Base-by-base conservation (phyloP, 2,113 vertebrate species). In the Anarrhichthys ocellatus region DNA sequence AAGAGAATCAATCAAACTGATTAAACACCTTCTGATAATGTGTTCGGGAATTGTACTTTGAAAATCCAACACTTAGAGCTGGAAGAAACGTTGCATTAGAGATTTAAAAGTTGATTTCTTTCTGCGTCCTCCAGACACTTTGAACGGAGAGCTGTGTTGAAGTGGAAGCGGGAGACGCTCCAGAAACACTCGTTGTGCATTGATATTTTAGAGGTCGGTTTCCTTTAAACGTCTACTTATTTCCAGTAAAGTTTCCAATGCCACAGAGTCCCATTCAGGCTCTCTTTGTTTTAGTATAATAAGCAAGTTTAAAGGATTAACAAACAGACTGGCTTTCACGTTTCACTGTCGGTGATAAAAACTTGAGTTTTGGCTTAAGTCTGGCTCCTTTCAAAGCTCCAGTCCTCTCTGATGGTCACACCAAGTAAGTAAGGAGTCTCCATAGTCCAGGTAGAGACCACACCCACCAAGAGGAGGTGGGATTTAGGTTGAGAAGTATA, bases 261-360 rank as follows among this genome's bases (percentile, higher is more conserved):
- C 32, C 4, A 14, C 52, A 44, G 40, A 71, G 48, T 9, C 44
- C 76, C 34, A 32, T 27, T 69, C 56, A 73, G 59, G 0, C 20
- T 13, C 8, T 56, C 36, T 44, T 48, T 48, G 42, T 17, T 11
- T 22, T 4, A n/a, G 40, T 15, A 5, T 1, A 40, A 40, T 22
- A 58, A 50, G 46, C 15, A 36, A 71, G 67, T 32, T 54, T 67
- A 56, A 34, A 58, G 59, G 52, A 81, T 65, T 10, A 38, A 59
- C 73, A 82, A 72, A n/a, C 38, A 46, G 81, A 40, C 14, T n/a
- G 29, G 44, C 63, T 66, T 61, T 72, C 56, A 65, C 14, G 34
- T 78, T 75, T 78, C 5, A 73, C 36, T 24, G 22, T 32, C 18
- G 54, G 46, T 34, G 66, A 82, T 40, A 46, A 29, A 68, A 68